Conservation (phyloP, 2,113 vertebrate genomes). For the Chamaetylas fuelleborni region DNA sequence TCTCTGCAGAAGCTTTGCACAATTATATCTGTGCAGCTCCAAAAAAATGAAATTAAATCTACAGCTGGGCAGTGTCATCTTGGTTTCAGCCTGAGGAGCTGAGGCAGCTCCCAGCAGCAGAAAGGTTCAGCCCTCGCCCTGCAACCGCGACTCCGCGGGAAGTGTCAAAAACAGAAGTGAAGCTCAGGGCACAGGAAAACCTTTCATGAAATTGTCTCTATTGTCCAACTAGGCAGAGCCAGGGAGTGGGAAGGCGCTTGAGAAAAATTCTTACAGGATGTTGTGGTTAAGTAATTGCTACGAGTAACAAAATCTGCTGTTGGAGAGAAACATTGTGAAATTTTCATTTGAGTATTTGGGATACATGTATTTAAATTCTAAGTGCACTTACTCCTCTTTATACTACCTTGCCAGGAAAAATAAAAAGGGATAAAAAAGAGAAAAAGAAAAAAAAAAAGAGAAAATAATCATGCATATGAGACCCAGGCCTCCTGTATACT, state of each 20-base stretch:
- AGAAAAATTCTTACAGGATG: background rate
- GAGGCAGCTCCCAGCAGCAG: background rate
- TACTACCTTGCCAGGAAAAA: background rate
- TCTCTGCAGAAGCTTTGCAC: background rate
- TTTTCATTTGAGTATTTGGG: background rate
- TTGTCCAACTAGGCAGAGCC: background rate
- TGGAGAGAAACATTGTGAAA: background rate
- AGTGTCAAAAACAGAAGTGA: constrained; percentile 20
- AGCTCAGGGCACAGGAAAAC: background rate
- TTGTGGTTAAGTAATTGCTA: background rate
- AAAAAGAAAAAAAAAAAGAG: too few species aligned
- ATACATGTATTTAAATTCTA: background rate
- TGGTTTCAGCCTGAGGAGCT: background rate
- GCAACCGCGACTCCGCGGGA: background rate
- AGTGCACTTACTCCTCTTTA: background rate
- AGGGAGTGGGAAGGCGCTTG: background rate
- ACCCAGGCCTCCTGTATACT: background rate
- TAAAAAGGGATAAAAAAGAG: background rate
- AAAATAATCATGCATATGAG: background rate
- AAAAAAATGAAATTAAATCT: background rate
- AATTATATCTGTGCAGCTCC: background rate
- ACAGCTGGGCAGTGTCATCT: background rate
- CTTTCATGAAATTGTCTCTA: background rate
- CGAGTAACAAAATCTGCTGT: background rate
- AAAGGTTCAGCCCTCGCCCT: background rate